Conservation (phyloP, 2,113 vertebrate species). For the Halcyon senegalensis region DNA sequence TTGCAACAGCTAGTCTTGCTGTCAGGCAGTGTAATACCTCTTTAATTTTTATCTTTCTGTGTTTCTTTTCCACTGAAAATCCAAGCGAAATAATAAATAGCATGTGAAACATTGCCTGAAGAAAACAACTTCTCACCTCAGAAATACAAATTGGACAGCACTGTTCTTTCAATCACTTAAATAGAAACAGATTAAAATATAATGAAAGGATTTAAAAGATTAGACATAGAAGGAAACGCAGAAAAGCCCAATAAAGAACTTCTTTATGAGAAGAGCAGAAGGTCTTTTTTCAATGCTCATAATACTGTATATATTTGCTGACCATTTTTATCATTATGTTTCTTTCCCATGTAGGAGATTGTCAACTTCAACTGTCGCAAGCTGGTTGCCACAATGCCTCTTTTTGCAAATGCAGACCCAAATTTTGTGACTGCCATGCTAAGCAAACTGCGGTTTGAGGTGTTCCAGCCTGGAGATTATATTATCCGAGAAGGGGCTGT, state of each 20-base stretch:
- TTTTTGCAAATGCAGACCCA: constrained; percentile 97
- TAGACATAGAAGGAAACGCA: not conserved
- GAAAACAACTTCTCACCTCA: not conserved
- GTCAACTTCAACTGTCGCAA: constrained; percentile 99
- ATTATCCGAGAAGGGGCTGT: constrained; percentile 97
- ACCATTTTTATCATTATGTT: not conserved
- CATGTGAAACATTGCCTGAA: not conserved
- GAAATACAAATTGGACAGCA: not conserved
- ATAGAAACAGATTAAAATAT: not conserved
- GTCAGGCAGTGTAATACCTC: not conserved
- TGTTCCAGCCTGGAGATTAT: constrained; percentile 97
- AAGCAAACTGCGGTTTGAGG: constrained; percentile 95
- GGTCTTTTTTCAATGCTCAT: not conserved
- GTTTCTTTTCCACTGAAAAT: not conserved
- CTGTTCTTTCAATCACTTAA: not conserved
- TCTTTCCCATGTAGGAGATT: constrained; percentile 85
- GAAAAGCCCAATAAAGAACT: not conserved
- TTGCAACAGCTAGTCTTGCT: not conserved
- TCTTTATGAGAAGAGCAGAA: not conserved
- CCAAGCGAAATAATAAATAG: not conserved
- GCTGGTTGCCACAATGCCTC: constrained; percentile 96
- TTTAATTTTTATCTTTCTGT: not conserved
- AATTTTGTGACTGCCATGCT: constrained; percentile 99
- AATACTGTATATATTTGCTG: not conserved
- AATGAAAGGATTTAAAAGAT: not conserved